phyloP scores from a whole-genome alignment of 92 coral and sea anemone species.

The Actinostola sp. region DNA sequence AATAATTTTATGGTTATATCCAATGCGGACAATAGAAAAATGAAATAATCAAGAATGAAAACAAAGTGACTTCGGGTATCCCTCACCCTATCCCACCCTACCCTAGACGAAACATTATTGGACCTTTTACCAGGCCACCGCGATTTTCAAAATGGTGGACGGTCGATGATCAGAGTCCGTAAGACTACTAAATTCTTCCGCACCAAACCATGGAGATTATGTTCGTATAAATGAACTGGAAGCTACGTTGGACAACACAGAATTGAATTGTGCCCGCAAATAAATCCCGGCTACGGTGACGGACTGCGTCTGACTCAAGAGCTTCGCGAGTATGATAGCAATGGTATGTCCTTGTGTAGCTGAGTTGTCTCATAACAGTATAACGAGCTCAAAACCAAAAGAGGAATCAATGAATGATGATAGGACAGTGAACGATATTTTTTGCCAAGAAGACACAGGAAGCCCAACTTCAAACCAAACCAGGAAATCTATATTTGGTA shows the following conservation, averaged over 20 bases:
- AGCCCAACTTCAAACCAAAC: not conserved
- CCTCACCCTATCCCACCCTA: slow-evolving; percentile 30
- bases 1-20: no score
- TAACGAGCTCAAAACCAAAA: not conserved
- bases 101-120: slow-evolving; percentile 5
- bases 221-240: not conserved
- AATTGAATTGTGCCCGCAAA: not conserved
- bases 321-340: no score
- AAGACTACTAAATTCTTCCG: no score
- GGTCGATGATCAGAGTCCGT: not conserved
- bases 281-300: no score
- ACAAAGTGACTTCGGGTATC: not conserved
- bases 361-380: slow-evolving; percentile 28
- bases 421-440: slow-evolving; percentile 1
- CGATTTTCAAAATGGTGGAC: slow-evolving; percentile 56
- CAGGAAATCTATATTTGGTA: slow-evolving; percentile 41
- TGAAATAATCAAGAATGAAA: no score
- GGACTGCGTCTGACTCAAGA: no score
- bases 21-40: no score
- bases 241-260: not conserved
- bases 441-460: slow-evolving; percentile 17
- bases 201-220: not conserved
- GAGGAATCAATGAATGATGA: not conserved
- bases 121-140: slow-evolving; percentile 10
- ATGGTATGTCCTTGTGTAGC: slow-evolving; percentile 41